Percentiles rank a stretch among this genome's conserved stretches.
Evolutionary conservation across 1,140 invertebrate species (phyloP).

Genomic region (Vanessa atalanta): DNA sequence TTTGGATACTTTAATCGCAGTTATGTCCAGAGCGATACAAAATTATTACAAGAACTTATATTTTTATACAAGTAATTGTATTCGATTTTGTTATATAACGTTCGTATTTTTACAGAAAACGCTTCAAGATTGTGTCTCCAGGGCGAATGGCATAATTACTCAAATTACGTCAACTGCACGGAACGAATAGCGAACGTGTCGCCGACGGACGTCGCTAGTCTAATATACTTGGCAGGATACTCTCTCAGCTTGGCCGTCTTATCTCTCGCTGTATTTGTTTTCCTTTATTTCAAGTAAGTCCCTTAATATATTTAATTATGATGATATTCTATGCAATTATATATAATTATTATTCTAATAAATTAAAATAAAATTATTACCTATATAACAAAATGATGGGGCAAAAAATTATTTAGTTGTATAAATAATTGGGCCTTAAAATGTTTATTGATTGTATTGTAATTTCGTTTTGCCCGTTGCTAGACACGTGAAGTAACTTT

Average conservation of each 20-base stretch:
- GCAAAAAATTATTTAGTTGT: too few species aligned
- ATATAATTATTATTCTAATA: too few species aligned
- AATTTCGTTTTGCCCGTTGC: too few species aligned
- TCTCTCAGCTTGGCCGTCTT: slow-evolving; percentile 89
- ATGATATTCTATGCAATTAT: neutral
- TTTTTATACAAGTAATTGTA: neutral
- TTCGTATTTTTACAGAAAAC: slow-evolving; percentile 83
- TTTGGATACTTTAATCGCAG: neutral
- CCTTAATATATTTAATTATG: neutral
- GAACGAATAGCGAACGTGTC: slow-evolving; percentile 74
- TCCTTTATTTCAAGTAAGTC: slow-evolving; percentile 92
- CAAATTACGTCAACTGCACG: slow-evolving; percentile 85
- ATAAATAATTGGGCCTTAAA: too few species aligned
- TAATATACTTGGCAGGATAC: slow-evolving; percentile 89
- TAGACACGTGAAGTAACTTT: neutral
- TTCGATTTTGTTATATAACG: neutral
- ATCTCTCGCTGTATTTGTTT: slow-evolving; percentile 88
- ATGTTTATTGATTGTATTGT: too few species aligned
- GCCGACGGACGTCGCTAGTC: slow-evolving; percentile 82
- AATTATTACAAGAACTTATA: neutral
- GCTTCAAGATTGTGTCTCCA: slow-evolving; percentile 86
- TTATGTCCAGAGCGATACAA: neutral
- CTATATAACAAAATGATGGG: too few species aligned
- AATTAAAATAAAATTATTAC: too few species aligned
- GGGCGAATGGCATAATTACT: slow-evolving; percentile 86